phyloP scores from a whole-genome alignment of 1,140 invertebrate species.

The Bicyclus anynana region DNA sequence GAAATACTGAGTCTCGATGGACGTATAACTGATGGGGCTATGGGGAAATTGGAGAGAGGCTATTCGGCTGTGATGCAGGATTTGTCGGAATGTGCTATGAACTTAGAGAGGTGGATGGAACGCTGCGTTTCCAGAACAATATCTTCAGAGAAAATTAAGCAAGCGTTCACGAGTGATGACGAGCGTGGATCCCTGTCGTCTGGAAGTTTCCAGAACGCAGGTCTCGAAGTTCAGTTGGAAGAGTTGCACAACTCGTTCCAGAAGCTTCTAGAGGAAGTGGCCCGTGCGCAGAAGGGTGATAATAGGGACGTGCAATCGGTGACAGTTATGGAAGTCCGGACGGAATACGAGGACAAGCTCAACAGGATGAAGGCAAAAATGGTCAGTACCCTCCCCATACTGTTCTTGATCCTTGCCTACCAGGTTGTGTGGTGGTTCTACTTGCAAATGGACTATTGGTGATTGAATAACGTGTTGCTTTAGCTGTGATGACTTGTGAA shows the following conservation, averaged over 20 bases:
- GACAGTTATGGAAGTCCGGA: constrained; percentile 76
- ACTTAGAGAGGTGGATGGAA: constrained; percentile 60
- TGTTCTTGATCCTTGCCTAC: constrained; percentile 67
- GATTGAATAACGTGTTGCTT: constrained; percentile 33
- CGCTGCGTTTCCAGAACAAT: constrained; percentile 42
- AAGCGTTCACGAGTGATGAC: constrained; percentile 49
- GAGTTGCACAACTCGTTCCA: constrained; percentile 57
- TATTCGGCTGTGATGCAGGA: constrained; percentile 63
- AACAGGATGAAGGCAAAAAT: constrained; percentile 84
- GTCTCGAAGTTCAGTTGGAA: constrained; percentile 55
- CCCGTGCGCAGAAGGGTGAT: constrained; percentile 49
- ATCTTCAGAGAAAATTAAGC: constrained; percentile 59
- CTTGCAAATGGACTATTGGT: constrained; percentile 59
- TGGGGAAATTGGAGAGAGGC: constrained; percentile 54
- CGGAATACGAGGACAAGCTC: constrained; percentile 82
- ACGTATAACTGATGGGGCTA: constrained; percentile 38
- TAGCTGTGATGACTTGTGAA: constrained; percentile 41
- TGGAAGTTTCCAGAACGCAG: constrained; percentile 48
- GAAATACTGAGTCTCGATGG: constrained; percentile 58
- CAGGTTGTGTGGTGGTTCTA: constrained; percentile 71
- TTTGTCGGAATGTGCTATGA: constrained; percentile 52
- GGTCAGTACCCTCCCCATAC: constrained; percentile 77
- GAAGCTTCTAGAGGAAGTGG: constrained; percentile 56
- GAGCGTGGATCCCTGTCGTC: constrained; percentile 44
- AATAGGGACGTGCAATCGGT: constrained; percentile 36